Conservation (phyloP, 1,140 invertebrate species). For the Drosophila rhopaloa region DNA sequence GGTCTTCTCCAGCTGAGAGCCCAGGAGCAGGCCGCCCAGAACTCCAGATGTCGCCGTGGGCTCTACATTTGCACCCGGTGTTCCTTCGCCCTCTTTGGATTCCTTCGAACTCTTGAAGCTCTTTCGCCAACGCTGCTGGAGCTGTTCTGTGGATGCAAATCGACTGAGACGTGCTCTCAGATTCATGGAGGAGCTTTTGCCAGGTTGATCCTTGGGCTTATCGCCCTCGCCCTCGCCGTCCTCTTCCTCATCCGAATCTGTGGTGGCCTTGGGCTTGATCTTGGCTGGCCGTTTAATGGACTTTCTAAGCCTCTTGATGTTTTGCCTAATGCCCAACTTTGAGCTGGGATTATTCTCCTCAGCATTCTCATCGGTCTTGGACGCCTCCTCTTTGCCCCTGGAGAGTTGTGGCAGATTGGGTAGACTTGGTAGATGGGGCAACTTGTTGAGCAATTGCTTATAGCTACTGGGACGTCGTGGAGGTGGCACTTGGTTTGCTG, state of each 20-base stretch:
- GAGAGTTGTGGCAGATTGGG: slow-evolving; percentile 17
- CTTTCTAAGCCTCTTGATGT: slow-evolving; percentile 62
- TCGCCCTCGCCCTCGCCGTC: not conserved
- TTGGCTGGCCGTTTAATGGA: slow-evolving; percentile 67
- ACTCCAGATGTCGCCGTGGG: slow-evolving; percentile 3
- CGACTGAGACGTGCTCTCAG: slow-evolving; percentile 48
- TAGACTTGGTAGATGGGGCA: slow-evolving; percentile 28
- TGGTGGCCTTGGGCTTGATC: not conserved
- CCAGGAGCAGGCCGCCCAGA: slow-evolving; percentile 10
- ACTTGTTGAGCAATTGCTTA: slow-evolving; percentile 27
- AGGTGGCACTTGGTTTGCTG: not conserved
- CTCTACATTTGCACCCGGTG: not conserved
- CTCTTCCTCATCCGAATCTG: slow-evolving; percentile 21
- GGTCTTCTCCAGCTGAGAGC: slow-evolving; percentile 58
- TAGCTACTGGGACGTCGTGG: slow-evolving; percentile 34
- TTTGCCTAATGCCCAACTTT: slow-evolving; percentile 43
- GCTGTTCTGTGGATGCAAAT: slow-evolving; percentile 55
- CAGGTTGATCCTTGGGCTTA: not conserved
- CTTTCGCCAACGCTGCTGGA: slow-evolving; percentile 65
- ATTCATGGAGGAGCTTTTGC: slow-evolving; percentile 3
- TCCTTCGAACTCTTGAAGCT: slow-evolving; percentile 42
- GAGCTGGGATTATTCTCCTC: not conserved
- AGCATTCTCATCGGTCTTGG: slow-evolving; percentile 7
- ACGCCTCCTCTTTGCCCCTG: not conserved
- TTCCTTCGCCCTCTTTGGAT: not conserved